A percentile compares a stretch with the other conserved stretches of the same genome.
phyloP scores from a whole-genome alignment of 2,888 invertebrate species.

The Gisinianus flammeolus region DNA sequence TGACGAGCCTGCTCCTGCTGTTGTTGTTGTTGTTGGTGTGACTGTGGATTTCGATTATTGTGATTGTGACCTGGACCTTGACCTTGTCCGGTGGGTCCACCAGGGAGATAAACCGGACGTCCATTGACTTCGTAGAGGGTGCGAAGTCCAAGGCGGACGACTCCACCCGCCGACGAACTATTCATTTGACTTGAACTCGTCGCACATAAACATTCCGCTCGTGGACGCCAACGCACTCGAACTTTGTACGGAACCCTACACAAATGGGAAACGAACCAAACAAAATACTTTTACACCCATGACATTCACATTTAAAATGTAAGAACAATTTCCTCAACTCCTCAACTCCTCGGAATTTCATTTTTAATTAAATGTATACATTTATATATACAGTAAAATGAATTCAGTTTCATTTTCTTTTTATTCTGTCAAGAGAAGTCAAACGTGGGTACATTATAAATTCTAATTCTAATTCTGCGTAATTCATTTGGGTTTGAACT shows the following conservation, averaged over 20 bases:
- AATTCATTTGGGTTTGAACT: too few relatives aligned
- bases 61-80: not conserved
- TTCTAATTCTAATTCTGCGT: too few relatives aligned
- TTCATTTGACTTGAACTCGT: slow-evolving; percentile 39
- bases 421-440: too few relatives aligned
- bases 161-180: slow-evolving; percentile 18
- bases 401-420: too few relatives aligned
- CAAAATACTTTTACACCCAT: not conserved
- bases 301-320: too few relatives aligned
- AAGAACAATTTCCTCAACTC: too few relatives aligned
- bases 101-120: slow-evolving; percentile 17
- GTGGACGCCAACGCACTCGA: slow-evolving; percentile 53
- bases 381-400: too few relatives aligned
- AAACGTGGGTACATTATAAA: too few relatives aligned
- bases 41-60: not conserved
- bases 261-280: not conserved
- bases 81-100: not conserved
- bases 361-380: too few relatives aligned
- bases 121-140: slow-evolving; percentile 42
- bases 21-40: slow-evolving; percentile 1
- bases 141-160: slow-evolving; percentile 20
- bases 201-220: slow-evolving; percentile 47
- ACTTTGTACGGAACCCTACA: slow-evolving; percentile 45
- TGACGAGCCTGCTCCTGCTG: not conserved
- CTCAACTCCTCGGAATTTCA: too few relatives aligned